Percentiles rank a stretch among this genome's conserved stretches.
phyloP scores from a whole-genome alignment of 2,797 vertebrate species.

The Sebastolobus altivelis region DNA sequence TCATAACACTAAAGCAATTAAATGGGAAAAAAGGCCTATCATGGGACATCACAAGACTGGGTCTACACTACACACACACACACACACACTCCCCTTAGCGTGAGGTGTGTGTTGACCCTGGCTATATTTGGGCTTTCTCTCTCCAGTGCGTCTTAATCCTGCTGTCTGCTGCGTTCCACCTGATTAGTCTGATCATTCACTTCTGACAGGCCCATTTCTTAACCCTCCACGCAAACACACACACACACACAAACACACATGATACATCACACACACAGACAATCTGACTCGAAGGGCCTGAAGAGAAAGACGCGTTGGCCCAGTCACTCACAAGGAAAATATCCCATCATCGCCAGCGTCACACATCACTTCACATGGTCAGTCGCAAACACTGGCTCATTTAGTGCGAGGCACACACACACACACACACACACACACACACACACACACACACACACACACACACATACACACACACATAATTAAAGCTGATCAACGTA shows the following conservation, averaged over 20 bases:
- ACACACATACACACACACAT: constrained; percentile 29
- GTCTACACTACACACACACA: constrained; percentile 15
- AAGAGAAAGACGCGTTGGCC: constrained; percentile 45
- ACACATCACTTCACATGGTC: constrained; percentile 66
- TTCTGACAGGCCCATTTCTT: constrained; percentile 75
- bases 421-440: neutral
- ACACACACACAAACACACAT: constrained; percentile 22
- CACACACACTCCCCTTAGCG: constrained; percentile 20
- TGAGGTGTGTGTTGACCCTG: constrained; percentile 50
- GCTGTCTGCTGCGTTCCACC: constrained; percentile 70
- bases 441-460: constrained; percentile 23
- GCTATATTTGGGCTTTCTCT: constrained; percentile 68
- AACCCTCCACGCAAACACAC: constrained; percentile 24
- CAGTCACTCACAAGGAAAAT: constrained; percentile 69
- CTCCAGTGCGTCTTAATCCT: constrained; percentile 72
- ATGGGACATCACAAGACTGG: constrained; percentile 45
- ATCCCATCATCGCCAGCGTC: constrained; percentile 67
- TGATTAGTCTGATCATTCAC: constrained; percentile 82
- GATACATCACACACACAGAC: constrained; percentile 25
- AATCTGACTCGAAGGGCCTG: constrained; percentile 42
- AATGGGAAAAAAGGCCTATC: constrained; percentile 26
- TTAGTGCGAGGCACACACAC: constrained; percentile 27
- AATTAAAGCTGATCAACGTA: constrained; percentile 48
- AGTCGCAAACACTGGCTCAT: constrained; percentile 54
- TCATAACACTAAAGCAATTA: constrained; percentile 45